Conservation (phyloP, 1,140 invertebrate genomes). For the Anagrus nilaparvatae region DNA sequence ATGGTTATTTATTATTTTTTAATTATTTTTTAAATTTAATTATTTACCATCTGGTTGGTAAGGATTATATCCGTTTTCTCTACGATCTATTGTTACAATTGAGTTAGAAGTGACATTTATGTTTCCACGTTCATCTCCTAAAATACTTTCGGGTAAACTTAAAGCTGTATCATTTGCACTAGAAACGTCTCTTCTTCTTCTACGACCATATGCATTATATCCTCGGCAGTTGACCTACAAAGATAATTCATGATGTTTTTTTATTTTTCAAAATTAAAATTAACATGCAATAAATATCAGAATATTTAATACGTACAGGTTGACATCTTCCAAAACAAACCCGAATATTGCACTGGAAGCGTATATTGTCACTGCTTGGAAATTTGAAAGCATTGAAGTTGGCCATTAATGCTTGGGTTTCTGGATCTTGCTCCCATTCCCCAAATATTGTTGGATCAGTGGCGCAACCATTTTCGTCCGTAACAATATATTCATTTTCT, state of each 20-base stretch:
- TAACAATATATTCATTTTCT: conserved; percentile 86
- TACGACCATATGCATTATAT: conserved; percentile 76
- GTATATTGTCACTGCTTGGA: conserved; percentile 85
- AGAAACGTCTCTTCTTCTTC: conserved; percentile 58
- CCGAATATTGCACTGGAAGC: conserved; percentile 92
- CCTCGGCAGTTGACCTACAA: conserved; percentile 80
- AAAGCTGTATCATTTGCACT: conserved; percentile 48
- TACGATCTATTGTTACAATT: conserved; percentile 78
- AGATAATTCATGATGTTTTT: conserved; percentile 8
- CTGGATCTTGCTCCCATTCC: conserved; percentile 81
- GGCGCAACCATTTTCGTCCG: conserved; percentile 88
- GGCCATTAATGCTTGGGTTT: conserved; percentile 71
- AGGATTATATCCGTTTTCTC: conserved; percentile 48
- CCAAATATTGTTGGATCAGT: conserved; percentile 87
- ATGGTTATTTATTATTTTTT: conserved; percentile 7
- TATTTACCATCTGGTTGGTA: conserved; percentile 60
- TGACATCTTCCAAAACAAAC: conserved; percentile 93
- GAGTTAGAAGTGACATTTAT: conserved; percentile 87
- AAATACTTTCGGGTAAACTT: conserved; percentile 36
- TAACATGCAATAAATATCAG: too few relatives aligned
- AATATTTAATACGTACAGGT: conserved; percentile 66
- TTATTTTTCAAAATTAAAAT: too few relatives aligned
- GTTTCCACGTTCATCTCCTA: conserved; percentile 68
- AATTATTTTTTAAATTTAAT: conserved; percentile 2
- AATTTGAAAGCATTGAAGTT: conserved; percentile 94